phyloP scores from a whole-genome alignment of 2,797 vertebrate genomes.

The Vultur gryphus region DNA sequence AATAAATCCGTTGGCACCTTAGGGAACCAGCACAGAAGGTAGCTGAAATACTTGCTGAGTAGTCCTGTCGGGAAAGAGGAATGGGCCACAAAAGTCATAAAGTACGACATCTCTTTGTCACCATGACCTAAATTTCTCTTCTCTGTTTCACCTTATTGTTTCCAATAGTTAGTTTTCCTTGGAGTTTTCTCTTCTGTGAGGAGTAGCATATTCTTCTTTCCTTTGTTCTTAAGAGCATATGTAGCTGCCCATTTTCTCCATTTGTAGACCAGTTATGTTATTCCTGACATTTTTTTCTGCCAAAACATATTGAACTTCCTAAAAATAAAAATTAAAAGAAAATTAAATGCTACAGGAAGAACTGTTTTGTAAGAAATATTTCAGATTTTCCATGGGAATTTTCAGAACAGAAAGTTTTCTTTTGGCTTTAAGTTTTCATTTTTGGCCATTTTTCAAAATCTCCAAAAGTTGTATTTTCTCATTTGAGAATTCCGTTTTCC shows the following conservation, averaged over 20 bases:
- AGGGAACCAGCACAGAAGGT: neutral
- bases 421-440: neutral
- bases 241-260: neutral
- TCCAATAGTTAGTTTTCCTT: neutral
- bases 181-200: neutral
- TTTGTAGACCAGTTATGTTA: neutral
- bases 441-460: neutral
- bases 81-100: neutral
- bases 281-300: neutral
- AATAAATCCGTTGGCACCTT: neutral
- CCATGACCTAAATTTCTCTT: neutral
- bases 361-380: neutral
- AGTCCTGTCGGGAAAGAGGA: neutral
- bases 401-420: neutral
- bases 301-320: neutral
- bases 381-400: neutral
- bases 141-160: neutral
- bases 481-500: neutral
- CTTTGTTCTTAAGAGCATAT: neutral
- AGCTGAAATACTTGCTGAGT: neutral
- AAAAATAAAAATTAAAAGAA: neutral
- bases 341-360: neutral
- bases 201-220: neutral
- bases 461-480: neutral
- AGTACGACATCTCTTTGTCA: neutral